Evolutionary conservation across 2,113 vertebrate genomes (phyloP).

Genomic region (Pardalotus punctatus): DNA sequence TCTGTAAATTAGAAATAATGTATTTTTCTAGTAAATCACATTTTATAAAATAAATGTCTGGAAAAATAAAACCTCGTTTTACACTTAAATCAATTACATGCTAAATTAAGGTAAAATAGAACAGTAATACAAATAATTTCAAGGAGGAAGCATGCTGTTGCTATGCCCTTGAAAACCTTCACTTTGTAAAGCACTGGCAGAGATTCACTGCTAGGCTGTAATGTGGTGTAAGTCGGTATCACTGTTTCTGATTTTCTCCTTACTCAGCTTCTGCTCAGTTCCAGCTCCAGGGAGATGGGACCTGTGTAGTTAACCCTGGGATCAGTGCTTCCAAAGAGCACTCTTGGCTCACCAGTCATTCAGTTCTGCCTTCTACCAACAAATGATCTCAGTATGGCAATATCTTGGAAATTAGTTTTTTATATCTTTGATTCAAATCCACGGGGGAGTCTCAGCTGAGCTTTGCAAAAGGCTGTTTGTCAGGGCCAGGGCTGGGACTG

Average conservation of each 20-base stretch:
- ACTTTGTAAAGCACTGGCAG: background rate
- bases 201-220: background rate
- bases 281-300: background rate
- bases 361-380: background rate
- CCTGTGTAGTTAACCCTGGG: background rate
- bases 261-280: background rate
- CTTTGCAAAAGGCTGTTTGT: background rate
- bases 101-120: background rate
- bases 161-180: background rate
- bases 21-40: constrained; percentile 10
- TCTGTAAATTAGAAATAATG: background rate
- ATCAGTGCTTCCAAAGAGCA: background rate
- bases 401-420: background rate
- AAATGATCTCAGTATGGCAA: background rate
- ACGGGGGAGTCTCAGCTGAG: background rate
- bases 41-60: background rate
- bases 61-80: background rate
- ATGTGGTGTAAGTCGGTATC: background rate
- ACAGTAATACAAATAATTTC: background rate
- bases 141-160: background rate
- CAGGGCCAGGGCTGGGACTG: background rate
- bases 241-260: background rate
- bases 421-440: background rate
- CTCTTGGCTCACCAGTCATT: background rate
- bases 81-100: constrained; percentile 11